Conservation (phyloP, 2,797 vertebrate genomes). For the Falco concolor region DNA sequence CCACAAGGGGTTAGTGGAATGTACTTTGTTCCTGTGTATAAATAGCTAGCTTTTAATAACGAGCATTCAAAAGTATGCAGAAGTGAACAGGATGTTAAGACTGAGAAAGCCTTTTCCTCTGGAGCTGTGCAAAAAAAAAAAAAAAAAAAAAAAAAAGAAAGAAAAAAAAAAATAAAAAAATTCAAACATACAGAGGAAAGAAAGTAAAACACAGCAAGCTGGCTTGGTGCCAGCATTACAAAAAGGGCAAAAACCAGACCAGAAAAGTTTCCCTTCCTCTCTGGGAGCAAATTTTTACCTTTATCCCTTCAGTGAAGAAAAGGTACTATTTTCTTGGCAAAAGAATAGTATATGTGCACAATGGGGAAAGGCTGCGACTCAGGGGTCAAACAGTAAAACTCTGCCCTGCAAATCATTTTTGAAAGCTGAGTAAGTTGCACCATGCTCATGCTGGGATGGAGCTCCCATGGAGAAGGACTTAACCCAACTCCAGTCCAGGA, state of each 20-base stretch:
- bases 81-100: conserved; percentile 38
- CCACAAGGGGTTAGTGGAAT: conserved; percentile 64
- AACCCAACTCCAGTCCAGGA: neutral
- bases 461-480: neutral
- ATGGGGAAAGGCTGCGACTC: neutral
- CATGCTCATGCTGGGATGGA: neutral
- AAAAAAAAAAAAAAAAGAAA: neutral
- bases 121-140: neutral
- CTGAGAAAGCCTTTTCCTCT: conserved; percentile 24
- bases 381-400: neutral
- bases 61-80: conserved; percentile 28
- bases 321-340: neutral
- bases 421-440: neutral
- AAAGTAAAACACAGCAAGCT: neutral
- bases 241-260: neutral
- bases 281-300: neutral
- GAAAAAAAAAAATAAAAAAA: neutral
- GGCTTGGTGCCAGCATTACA: neutral
- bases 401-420: neutral
- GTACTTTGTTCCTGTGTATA: conserved; percentile 63
- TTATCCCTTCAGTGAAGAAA: neutral
- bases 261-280: neutral
- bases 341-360: neutral
- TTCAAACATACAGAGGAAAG: neutral
- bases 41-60: conserved; percentile 48